Conservation (phyloP, 2,113 vertebrate genomes). For the Trachemys scripta region DNA sequence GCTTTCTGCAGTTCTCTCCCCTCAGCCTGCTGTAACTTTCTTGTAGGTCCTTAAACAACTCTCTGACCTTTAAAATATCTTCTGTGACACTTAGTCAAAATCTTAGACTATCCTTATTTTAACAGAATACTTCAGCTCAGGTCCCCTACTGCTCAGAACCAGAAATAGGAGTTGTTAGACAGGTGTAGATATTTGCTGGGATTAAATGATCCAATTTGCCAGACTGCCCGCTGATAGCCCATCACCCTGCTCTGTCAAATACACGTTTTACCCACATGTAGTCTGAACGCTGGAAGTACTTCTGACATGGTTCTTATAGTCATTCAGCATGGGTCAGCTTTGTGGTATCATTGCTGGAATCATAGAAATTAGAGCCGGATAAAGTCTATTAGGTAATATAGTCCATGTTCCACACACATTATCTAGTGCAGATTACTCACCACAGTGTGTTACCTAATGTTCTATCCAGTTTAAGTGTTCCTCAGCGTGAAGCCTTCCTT, state of each 20-base stretch:
- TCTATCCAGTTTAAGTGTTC: background rate
- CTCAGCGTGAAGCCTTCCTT: background rate
- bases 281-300: background rate
- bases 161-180: constrained; percentile 6
- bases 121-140: background rate
- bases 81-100: constrained; percentile 35
- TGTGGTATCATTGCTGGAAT: background rate
- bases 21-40: background rate
- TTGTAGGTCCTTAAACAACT: constrained; percentile 20
- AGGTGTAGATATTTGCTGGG: constrained; percentile 19
- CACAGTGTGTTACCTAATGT: background rate
- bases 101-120: constrained; percentile 7
- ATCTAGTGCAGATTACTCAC: background rate
- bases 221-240: constrained; percentile 3
- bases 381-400: background rate
- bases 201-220: constrained; percentile 45
- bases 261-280: background rate
- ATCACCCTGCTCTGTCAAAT: constrained; percentile 5
- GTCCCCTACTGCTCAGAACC: constrained; percentile 33
- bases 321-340: background rate
- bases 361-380: background rate
- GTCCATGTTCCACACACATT: background rate
- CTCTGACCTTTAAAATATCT: constrained; percentile 26
- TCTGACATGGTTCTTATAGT: background rate
- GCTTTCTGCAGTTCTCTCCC: background rate